Base-by-base conservation (phyloP, 2,113 vertebrate species). In the Catharus fuscescens region DNA sequence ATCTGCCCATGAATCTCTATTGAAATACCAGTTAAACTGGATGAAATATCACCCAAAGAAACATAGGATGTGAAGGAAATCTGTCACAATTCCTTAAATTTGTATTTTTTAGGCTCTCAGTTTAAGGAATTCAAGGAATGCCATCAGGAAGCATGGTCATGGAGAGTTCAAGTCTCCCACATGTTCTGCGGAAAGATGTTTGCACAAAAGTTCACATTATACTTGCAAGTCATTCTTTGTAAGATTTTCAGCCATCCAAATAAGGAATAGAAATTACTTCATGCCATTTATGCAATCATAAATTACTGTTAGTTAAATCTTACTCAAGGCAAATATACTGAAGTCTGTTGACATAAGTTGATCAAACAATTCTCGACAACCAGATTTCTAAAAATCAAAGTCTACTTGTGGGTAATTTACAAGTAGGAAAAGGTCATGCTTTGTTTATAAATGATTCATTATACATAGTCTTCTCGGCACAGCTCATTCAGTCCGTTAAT, bases 381-480 rank as follows among this genome's bases (percentile, higher is more conserved):
- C 26, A 86, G 59, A 90, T 88, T 94, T 90, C 54, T 66, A 77
- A 93, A 96, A 96, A 93, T 94, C 73, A 86, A 88, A 95, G 67
- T 70, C 70, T 90, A 40, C 67, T 85, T 65, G 4, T 73, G 71
- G n/a, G 56, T 83, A 96, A 91, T 95, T 96, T 95, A 88, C 66
- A 91, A 93, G 85, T 60, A 94, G 59, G 21, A 78, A 91, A 95
- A 96, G 85, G 88, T 87, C 84, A 77, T 0, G 3, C 10, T 85
- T 86, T 95, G 76, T 88, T 95, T 78, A 94, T 95, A 86, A 97
- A 94, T 91, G 50, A 90, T 95, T 96, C 76, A 95, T 94, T 91
- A 87, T 28, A 78, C 1, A 1, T 70, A 80, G 44, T 47, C 72
- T 83, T 36, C 36, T 88, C 65, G 74, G 47, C 72, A 60, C 31